Evolutionary conservation across 2,888 invertebrate species (phyloP).

Genomic region (Resseliella maxima): DNA sequence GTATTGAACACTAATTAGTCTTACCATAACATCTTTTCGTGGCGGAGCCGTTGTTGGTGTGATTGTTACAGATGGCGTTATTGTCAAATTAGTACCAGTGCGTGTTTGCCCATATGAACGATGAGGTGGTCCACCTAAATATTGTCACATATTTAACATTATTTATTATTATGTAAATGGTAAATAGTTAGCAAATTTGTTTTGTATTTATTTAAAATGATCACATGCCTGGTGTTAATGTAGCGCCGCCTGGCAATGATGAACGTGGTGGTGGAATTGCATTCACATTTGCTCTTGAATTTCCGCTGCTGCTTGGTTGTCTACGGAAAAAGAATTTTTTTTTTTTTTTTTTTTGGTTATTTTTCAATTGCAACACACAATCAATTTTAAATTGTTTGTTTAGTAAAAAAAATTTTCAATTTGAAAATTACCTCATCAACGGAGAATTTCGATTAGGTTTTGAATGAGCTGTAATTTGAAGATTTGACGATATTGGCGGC

Average conservation of each 20-base stretch:
- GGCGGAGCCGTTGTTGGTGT: constrained; percentile 80
- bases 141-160: background rate
- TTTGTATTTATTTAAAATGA: background rate
- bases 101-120: constrained; percentile 64
- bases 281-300: constrained; percentile 58
- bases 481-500: constrained; percentile 67
- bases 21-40: constrained; percentile 67
- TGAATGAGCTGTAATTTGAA: constrained; percentile 66
- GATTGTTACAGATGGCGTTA: constrained; percentile 80
- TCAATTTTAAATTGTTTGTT: background rate
- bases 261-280: constrained; percentile 66
- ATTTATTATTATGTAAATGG: background rate
- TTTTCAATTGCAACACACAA: background rate
- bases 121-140: constrained; percentile 66
- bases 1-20: background rate
- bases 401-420: background rate
- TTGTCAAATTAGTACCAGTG: constrained; percentile 69
- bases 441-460: constrained; percentile 62
- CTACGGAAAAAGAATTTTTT: background rate
- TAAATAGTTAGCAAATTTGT: background rate
- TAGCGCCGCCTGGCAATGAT: constrained; percentile 73
- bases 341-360: background rate
- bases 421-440: constrained; percentile 56
- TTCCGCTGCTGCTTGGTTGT: constrained; percentile 60
- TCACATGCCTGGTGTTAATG: constrained; percentile 71